Base-by-base conservation (phyloP, 2,888 invertebrate species). In the Cerastis leucographa region DNA sequence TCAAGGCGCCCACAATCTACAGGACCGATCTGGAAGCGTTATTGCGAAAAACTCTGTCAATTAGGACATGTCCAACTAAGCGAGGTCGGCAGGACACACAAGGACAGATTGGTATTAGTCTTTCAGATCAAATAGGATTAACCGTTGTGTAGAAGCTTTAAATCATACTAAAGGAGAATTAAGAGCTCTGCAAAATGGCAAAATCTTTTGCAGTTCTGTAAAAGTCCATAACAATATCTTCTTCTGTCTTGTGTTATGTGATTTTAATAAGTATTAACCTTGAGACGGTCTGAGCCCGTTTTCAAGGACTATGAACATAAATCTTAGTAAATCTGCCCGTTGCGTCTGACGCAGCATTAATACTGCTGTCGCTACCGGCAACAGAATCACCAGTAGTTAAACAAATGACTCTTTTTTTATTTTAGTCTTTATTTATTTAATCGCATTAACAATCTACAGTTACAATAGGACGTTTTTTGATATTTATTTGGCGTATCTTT, bases 281-380 rank as follows among this genome's bases (percentile, higher is more conserved):
- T 94, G 93, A 92, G 91, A 92, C 92, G 86, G 83, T 87, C 87
- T 87, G 87, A 90, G 89, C 88, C 81, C 88, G 82, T 87, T 91
- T 93, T 90, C 88, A 84, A 89, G 89, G 91, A 93, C 90, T 88
- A 90, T 85, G 89, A 88, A 88, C 91, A 94, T 94, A 93, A 94
- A 94, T 95, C 94, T 94, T 90, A 81, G 87, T 91, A 91, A 93
- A 92, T 91, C 91, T 90, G 89, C 86, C 90, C 87, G 89, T 89
- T 91, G 90, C 84, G 78, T 89, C 87, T 89, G 87, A 88, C 85
- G 83, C 75, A 78, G 75, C 85, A 84, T 87, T 90, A 85, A 85
- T 86, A 85, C 81, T 84, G 83, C 88, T 90, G 88, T 91, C 89
- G 87, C 87, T 83, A 87, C 81, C 83, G 85, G 85, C 86, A 84